These are phyloP conservation scores for Margaritifera margaritifera DNA, from an alignment of 2,888 invertebrate genomes.

Conservation along the genomic window DNA sequence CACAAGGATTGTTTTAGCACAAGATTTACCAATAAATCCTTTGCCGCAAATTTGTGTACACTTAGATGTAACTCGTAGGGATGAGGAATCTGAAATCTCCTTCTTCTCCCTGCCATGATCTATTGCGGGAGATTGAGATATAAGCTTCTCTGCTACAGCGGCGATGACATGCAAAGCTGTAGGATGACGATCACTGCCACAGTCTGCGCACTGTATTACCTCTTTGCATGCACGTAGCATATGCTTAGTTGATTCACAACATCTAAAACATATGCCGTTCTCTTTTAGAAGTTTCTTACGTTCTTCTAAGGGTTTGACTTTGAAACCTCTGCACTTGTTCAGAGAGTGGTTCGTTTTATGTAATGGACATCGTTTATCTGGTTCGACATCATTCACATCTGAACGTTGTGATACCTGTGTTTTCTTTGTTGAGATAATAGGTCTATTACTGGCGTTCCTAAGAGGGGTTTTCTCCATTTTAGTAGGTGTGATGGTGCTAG, in stretches of 20 bases:
- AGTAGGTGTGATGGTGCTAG: too few relatives aligned
- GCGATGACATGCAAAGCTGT: slow-evolving; percentile 10
- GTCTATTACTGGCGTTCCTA: not conserved
- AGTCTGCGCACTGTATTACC: slow-evolving; percentile 6
- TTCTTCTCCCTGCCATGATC: slow-evolving; percentile 18
- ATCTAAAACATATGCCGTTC: slow-evolving; percentile 13
- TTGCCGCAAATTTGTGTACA: slow-evolving; percentile 19
- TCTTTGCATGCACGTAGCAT: not conserved
- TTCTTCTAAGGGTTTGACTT: slow-evolving; percentile 4
- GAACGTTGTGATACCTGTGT: not conserved
- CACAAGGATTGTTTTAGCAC: too few relatives aligned
- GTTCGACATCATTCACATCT: not conserved
- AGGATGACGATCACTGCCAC: slow-evolving; percentile 4
- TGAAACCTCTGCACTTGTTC: slow-evolving; percentile 14
- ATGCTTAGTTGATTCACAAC: slow-evolving; percentile 12
- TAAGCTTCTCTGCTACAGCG: too few relatives aligned
- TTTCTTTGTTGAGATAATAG: not conserved
- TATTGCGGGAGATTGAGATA: not conserved
- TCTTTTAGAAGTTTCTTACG: slow-evolving; percentile 11
- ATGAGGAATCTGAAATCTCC: not conserved
- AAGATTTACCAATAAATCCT: too few relatives aligned
- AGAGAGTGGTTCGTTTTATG: slow-evolving; percentile 11
- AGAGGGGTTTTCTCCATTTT: too few relatives aligned
- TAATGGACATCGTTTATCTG: not conserved
- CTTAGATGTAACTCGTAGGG: slow-evolving; percentile 2